A percentile compares a stretch with the other conserved stretches of the same genome.
Evolutionary conservation across 2,888 invertebrate genomes (phyloP).

Genomic region (Drosophila emarginata): DNA sequence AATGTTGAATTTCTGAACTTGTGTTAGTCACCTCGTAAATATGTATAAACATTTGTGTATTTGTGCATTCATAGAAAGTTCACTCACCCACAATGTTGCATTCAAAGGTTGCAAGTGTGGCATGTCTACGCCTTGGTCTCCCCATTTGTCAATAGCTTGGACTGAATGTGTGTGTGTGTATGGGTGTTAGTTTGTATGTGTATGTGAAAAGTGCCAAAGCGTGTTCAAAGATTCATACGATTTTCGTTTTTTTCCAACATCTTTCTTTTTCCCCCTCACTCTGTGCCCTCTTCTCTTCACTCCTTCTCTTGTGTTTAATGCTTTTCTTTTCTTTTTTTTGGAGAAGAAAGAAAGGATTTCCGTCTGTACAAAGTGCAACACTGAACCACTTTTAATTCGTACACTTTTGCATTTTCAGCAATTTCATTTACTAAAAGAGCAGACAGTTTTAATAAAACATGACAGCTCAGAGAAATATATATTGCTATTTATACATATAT

Average conservation of each 20-base stretch:
- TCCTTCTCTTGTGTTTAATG: neutral
- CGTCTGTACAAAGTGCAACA: constrained; percentile 1
- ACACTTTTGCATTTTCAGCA: neutral
- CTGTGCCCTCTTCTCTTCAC: neutral
- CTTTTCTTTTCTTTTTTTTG: constrained; percentile 14
- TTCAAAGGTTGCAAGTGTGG: constrained; percentile 4
- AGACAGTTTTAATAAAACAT: neutral
- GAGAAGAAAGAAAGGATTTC: neutral
- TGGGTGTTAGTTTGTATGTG: neutral
- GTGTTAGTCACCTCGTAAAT: constrained; percentile 2
- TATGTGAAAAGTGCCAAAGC: constrained; percentile 77
- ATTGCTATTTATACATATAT: no score
- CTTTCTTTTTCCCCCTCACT: constrained; percentile 1
- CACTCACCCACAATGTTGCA: constrained; percentile 2
- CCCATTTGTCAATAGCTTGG: constrained; percentile 24
- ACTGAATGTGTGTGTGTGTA: constrained; percentile 54
- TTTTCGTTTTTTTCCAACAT: constrained; percentile 47
- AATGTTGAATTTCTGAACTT: neutral
- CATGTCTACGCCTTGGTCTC: neutral
- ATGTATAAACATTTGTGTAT: constrained; percentile 7
- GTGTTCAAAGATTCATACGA: constrained; percentile 80
- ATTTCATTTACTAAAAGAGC: neutral
- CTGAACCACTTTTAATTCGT: neutral
- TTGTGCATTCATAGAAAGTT: constrained; percentile 4
- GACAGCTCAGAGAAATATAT: no score